Base-by-base conservation (phyloP, 2,888 invertebrate species). In the Meteorus colon region DNA sequence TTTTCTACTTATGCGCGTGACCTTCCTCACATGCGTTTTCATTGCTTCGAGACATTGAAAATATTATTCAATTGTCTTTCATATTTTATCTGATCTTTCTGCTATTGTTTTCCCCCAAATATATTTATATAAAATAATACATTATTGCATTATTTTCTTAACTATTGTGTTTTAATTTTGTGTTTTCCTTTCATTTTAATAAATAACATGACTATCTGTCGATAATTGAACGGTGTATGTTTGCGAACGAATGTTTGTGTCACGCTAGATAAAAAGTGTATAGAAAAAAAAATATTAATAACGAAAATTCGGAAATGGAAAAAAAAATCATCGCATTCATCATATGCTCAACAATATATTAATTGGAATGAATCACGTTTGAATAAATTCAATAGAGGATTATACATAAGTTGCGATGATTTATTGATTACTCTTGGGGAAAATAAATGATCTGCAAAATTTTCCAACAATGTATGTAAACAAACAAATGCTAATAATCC, bases 1-100 rank as follows among this genome's bases (percentile, higher is more conserved):
- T 76, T 48, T 73, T 66, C 67, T 73, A 73, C 71, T 71, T 16
- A 27, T n/a, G 4, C 37, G 41, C 62, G 51, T 65, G 65, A 1
- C 63, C 27, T 48, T 31, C 51, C 31, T 71, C 37, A 51, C 55
- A 55, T 55, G 63, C 63, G 63, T 63, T n/a, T 63, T 10, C 6
- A 24, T 27, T 16, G 2, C 59, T 31, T n/a, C 1, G 14, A 31
- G 31, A 29, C 60, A 63, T n/a, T 63, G 29, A 65, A 51, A 51
- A 24, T 45, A 29, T 59, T 16, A 37, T 34, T 74, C 37, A 24
- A 48, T 69, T 62, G 10, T 45, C 51, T 72, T 19, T 51, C 16
- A 19, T 65, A 55, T 31, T 34, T 19, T 16, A 48, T 51, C 51
- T 63, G 48, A 63, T 51, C 63, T 63, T 27, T 12, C 2, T 8